Evolutionary conservation across 2,113 vertebrate genomes (phyloP).

Genomic region (Brachionichthys hirsutus): DNA sequence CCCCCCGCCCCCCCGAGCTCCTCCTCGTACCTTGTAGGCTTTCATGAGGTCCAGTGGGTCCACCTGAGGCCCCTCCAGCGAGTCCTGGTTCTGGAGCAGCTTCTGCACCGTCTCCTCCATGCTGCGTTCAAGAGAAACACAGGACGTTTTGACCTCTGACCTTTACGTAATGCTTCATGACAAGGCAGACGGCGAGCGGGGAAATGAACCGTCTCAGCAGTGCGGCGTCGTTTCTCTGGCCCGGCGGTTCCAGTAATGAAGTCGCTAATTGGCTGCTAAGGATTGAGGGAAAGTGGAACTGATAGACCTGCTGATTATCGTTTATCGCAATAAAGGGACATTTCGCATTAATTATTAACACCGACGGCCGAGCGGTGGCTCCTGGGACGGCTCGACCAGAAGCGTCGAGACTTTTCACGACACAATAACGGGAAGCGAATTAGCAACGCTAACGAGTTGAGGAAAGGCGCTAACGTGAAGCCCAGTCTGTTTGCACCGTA

Average conservation of each 20-base stretch:
- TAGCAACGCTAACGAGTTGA: not conserved
- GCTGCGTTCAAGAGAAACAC: conserved; percentile 63
- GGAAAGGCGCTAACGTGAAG: too few relatives aligned
- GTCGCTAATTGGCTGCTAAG: conserved; percentile 40
- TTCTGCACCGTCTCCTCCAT: conserved; percentile 91
- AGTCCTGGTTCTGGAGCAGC: conserved; percentile 85
- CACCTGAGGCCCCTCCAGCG: conserved; percentile 80
- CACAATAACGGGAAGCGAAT: not conserved
- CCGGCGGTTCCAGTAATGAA: conserved; percentile 28
- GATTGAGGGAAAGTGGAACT: conserved; percentile 2
- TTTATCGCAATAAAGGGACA: not conserved
- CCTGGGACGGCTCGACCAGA: not conserved
- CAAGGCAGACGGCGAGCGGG: too few relatives aligned
- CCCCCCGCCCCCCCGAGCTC: too few relatives aligned
- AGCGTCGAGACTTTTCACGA: not conserved
- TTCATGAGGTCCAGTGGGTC: conserved; percentile 83
- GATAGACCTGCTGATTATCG: conserved; percentile 17
- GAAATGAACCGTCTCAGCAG: conserved; percentile 8
- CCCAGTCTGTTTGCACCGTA: not conserved
- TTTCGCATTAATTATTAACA: conserved; percentile 4
- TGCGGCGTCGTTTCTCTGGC: conserved; percentile 17
- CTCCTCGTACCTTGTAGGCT: conserved; percentile 80
- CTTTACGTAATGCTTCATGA: too few relatives aligned
- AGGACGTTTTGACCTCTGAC: not conserved
- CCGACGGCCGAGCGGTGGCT: not conserved